Base-by-base conservation (phyloP, 2,113 vertebrate genomes). In the Eudyptes chrysolophus region DNA sequence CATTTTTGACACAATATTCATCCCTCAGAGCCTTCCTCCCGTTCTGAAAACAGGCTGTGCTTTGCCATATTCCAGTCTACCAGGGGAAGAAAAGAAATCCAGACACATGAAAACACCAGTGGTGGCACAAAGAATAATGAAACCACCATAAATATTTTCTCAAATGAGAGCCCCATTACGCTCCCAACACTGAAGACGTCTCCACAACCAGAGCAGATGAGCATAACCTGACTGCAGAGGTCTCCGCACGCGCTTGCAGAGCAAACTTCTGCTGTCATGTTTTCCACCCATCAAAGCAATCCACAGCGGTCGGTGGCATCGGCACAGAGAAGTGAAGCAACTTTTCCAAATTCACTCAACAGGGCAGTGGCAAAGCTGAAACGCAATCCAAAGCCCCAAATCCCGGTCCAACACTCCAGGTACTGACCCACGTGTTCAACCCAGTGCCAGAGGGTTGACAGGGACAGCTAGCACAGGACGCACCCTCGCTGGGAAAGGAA, bases 221-320 rank as follows among this genome's bases (percentile, higher is more conserved):
- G 65, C 57, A 51, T 7, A 54, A 29, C 27, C 69, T 40, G 2
- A 0, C 18, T 19, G 13, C 66, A 12, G 20, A 70, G 29, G 22
- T 27, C 38, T 30, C 69, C 8, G 44, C 54, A 2, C 0, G 0
- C 3, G 0, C 10, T n/a, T n/a, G 21, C 36, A 40, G 40, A 75
- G 86, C 62, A 51, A 86, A 29, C 8, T 29, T 58, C 11, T 18
- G 40, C 64, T 48, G 38, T 5, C 1, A 0, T 55, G 48, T 62
- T 89, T 90, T 75, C n/a, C 19, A 61, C 13, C n/a, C 58, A 0
- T 12, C 78, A 86, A 21, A 90, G n/a, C 29, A 58, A 78, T 24
- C 17, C 40, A 9, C 36, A 27, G 13, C 4, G 0, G 66, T 5
- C 0, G 0, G 19, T 10, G 58, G 30, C 72, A 61, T 38, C 4